These are phyloP conservation scores for Triplophysa bombifrons DNA, from an alignment of 2,797 vertebrate species.

Conservation along the genomic window DNA sequence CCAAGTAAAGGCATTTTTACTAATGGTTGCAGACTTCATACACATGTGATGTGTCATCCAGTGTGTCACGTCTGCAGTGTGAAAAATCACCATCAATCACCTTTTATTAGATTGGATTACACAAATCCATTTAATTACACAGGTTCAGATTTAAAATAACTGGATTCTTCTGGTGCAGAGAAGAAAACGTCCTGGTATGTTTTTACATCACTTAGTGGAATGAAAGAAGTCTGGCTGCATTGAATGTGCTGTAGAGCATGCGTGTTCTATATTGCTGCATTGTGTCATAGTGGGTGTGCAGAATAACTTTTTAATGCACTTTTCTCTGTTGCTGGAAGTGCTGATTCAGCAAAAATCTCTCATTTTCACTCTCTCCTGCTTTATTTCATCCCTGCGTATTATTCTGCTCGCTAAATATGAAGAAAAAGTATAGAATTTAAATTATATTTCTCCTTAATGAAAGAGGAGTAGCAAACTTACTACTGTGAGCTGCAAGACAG, in stretches of 20 bases:
- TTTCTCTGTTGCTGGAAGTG: neutral
- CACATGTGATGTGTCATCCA: neutral
- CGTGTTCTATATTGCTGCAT: constrained; percentile 7
- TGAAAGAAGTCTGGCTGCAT: constrained; percentile 1
- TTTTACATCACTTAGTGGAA: constrained; percentile 1
- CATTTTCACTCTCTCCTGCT: neutral
- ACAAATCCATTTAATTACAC: neutral
- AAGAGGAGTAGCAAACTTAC: neutral
- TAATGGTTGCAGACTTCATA: too few relatives aligned
- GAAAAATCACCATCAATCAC: neutral
- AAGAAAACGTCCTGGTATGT: neutral
- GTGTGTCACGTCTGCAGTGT: neutral
- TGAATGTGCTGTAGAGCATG: constrained; percentile 14
- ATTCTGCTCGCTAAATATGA: neutral
- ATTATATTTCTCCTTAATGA: neutral
- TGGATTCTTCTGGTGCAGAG: neutral
- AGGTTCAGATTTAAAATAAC: neutral
- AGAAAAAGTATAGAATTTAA: neutral
- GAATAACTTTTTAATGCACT: constrained; percentile 7
- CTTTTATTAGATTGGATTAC: neutral
- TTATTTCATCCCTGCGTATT: neutral
- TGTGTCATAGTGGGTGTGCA: neutral
- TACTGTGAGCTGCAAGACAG: too few relatives aligned
- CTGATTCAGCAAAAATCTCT: constrained; percentile 44
- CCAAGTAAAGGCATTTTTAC: too few relatives aligned